Percentiles rank a stretch among this genome's conserved stretches.
These are phyloP conservation scores for Cantharis nigra DNA, from an alignment of 2,888 invertebrate genomes.

Conservation along the genomic window DNA sequence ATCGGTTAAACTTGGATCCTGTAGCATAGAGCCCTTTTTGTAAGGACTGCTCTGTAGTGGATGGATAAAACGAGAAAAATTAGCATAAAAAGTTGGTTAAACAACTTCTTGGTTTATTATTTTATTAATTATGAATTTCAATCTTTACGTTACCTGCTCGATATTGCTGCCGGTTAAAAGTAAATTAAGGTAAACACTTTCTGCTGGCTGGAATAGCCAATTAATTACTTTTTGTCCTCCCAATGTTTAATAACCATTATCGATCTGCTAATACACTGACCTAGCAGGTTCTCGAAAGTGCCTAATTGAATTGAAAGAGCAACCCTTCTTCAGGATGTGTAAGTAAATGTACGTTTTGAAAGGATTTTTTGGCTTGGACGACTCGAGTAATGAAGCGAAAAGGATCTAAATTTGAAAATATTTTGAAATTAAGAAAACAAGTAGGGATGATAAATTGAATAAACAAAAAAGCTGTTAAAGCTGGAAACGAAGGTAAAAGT, in stretches of 20 bases:
- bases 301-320: not conserved
- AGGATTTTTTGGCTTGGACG: not conserved
- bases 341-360: not conserved
- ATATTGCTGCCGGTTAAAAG: not conserved
- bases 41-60: too few species aligned
- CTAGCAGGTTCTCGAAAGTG: not conserved
- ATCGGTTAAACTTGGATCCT: too few species aligned
- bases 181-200: not conserved
- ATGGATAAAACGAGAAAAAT: too few species aligned
- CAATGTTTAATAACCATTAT: not conserved
- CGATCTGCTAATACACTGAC: not conserved
- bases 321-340: not conserved
- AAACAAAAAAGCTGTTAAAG: not conserved
- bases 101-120: too few species aligned
- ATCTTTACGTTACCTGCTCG: too few species aligned
- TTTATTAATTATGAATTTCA: too few species aligned
- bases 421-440: not conserved
- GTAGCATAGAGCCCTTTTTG: too few species aligned
- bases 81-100: too few species aligned
- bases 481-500: not conserved
- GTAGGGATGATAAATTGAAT: not conserved
- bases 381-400: too few species aligned
- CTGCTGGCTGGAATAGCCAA: not conserved
- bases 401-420: not conserved
- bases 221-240: not conserved